Evolutionary conservation across 1,140 invertebrate genomes (phyloP).

Genomic region (Tetramorium alpestre): DNA sequence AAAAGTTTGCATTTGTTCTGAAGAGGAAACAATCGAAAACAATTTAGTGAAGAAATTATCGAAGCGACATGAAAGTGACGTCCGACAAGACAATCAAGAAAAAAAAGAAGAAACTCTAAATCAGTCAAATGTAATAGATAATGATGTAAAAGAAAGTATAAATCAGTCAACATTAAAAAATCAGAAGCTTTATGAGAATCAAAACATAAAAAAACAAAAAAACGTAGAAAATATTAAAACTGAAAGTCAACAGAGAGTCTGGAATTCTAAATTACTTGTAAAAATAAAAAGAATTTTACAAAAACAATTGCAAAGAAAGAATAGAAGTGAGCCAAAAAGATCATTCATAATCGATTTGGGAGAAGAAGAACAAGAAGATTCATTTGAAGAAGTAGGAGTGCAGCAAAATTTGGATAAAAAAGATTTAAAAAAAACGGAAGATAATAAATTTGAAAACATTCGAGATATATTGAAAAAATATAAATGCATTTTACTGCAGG

Average conservation of each 20-base stretch:
- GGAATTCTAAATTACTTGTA: neutral
- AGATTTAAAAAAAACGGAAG: neutral
- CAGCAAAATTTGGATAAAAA: neutral
- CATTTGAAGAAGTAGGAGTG: neutral
- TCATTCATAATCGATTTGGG: neutral
- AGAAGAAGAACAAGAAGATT: neutral
- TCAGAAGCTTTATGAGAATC: neutral
- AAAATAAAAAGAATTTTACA: conserved; percentile 13
- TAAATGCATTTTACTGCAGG: neutral
- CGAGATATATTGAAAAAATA: neutral
- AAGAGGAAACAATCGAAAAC: conserved; percentile 60
- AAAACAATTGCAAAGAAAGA: neutral
- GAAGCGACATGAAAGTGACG: neutral
- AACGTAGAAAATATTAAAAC: neutral
- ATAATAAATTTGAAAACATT: neutral
- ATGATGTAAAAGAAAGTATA: neutral
- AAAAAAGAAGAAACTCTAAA: neutral
- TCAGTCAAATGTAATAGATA: neutral
- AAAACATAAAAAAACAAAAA: neutral
- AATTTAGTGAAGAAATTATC: conserved; percentile 2
- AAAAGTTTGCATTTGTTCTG: conserved; percentile 71
- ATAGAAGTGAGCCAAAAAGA: neutral
- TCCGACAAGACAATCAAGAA: conserved; percentile 36
- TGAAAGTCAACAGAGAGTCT: neutral
- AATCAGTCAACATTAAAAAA: neutral